Percentiles rank a stretch among this genome's conserved stretches.
These are phyloP conservation scores for Cheilosia soror DNA, from an alignment of 2,888 invertebrate genomes.

Conservation along the genomic window DNA sequence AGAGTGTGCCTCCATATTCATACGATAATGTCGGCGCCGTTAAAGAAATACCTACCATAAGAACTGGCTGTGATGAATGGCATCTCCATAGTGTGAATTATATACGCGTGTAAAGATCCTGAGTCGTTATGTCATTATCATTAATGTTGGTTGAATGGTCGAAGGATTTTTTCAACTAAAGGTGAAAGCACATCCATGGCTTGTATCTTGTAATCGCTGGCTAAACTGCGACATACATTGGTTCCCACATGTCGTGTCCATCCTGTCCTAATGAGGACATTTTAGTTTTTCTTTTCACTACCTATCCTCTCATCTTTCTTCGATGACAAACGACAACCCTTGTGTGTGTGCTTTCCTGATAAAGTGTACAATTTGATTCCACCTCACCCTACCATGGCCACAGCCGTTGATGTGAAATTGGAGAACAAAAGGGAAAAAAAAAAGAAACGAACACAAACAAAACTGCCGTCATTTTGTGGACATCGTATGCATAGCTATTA, in stretches of 20 bases:
- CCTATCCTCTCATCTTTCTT: neutral
- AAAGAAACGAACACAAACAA: neutral
- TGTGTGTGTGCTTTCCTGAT: constrained; percentile 7
- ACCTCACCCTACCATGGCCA: neutral
- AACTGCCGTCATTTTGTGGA: constrained; percentile 22
- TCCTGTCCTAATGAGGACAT: neutral
- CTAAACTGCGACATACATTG: constrained; percentile 10
- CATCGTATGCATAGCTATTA: constrained; percentile 31
- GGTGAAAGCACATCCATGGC: constrained; percentile 1
- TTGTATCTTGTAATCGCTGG: constrained; percentile 21
- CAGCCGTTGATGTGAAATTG: neutral
- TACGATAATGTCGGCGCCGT: constrained; percentile 48
- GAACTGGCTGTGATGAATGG: constrained; percentile 2
- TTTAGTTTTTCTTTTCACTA: neutral
- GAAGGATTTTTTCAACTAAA: neutral
- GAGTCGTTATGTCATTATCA: constrained; percentile 37
- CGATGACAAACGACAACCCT: neutral
- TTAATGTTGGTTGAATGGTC: constrained; percentile 20
- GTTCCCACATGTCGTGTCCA: neutral
- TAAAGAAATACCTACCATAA: neutral
- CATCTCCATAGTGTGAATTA: constrained; percentile 43
- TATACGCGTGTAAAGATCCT: constrained; percentile 39
- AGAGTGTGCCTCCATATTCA: constrained; percentile 49
- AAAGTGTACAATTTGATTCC: constrained; percentile 8
- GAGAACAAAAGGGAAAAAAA: neutral